phyloP scores from a whole-genome alignment of 2,888 invertebrate species.

The Eupsilia transversa region DNA sequence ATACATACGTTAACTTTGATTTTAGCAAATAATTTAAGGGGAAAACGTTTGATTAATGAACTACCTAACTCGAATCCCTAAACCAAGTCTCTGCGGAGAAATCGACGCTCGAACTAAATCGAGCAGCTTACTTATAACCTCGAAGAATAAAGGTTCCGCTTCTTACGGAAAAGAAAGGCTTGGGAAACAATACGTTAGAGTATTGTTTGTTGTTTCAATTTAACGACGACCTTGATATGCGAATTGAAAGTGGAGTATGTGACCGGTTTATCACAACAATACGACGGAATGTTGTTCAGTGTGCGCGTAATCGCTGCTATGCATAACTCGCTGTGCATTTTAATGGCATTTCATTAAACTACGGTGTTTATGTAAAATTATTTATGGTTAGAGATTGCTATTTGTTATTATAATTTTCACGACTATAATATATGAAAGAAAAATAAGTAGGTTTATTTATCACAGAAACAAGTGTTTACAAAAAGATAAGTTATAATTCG shows the following conservation, averaged over 20 bases:
- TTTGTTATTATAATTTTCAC: not conserved
- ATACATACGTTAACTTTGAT: constrained; percentile 24
- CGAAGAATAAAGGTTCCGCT: constrained; percentile 27
- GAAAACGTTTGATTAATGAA: constrained; percentile 52
- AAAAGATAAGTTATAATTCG: not conserved
- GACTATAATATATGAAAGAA: not conserved
- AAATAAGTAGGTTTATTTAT: not conserved
- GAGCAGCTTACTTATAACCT: constrained; percentile 15
- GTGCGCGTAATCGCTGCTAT: constrained; percentile 30
- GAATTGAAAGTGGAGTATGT: constrained; percentile 44
- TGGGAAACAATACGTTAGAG: constrained; percentile 31
- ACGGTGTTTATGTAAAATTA: constrained; percentile 4
- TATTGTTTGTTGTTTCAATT: constrained; percentile 50
- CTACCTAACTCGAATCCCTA: constrained; percentile 39
- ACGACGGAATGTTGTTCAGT: constrained; percentile 36
- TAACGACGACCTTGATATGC: constrained; percentile 42
- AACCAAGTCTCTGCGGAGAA: constrained; percentile 38
- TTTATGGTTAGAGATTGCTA: not conserved
- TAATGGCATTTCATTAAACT: constrained; percentile 26
- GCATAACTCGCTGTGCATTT: constrained; percentile 24
- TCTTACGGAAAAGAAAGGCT: constrained; percentile 52
- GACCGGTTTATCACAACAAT: constrained; percentile 44
- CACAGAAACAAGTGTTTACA: not conserved
- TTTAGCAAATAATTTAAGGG: constrained; percentile 44
- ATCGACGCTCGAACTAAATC: constrained; percentile 17